Evolutionary conservation across 2,113 vertebrate genomes (phyloP), one percentile per base, ranked within the genome.

Genomic region (Tyto alba): DNA sequence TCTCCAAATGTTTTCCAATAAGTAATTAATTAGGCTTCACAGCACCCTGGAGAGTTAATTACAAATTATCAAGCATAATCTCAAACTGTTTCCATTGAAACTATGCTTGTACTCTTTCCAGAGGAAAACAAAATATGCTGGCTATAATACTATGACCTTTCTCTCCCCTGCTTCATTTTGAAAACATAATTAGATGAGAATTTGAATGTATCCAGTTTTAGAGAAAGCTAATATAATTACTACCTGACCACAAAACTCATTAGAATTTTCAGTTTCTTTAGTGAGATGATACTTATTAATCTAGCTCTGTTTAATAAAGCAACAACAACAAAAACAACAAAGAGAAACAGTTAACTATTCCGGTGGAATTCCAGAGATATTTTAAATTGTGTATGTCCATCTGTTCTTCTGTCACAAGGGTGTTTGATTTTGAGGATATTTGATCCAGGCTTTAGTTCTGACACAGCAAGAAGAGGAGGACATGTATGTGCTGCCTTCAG

Each of bases 11-110:
- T 47, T 92, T 97, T 92, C 92, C 88, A 95, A 84, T 90, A 86
- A 93, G 96, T 97, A 96, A 97, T 97, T 96, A 96, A 97, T 92
- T 97, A 96, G 89, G 86, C 60, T 78, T 96, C 89, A 88, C 81
- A 95, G 83, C 53, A 91, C 95, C 90, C 93, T 94, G 81, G 91
- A 92, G 95, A 97, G 88, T 96, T 96, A 96, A 97, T 97, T 96
- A 97, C 95, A 97, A 96, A 91, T 94, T 94, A 96, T 64, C 63
- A 96, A 77, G 47, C 56, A 93, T 95, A 75, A 95, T 90, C 95
- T 79, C 92, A 93, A 80, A 81, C 85, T 83, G 41, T 85, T 96
- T 95, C 68, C 53, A 92, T 93, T 95, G 93, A 85, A 97, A 77
- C 55, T 79, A 68, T 86, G 94, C 80, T 87, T 85, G 88, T 89